Conservation (phyloP, 2,888 invertebrate genomes). For the Cylindroiulus punctatus region DNA sequence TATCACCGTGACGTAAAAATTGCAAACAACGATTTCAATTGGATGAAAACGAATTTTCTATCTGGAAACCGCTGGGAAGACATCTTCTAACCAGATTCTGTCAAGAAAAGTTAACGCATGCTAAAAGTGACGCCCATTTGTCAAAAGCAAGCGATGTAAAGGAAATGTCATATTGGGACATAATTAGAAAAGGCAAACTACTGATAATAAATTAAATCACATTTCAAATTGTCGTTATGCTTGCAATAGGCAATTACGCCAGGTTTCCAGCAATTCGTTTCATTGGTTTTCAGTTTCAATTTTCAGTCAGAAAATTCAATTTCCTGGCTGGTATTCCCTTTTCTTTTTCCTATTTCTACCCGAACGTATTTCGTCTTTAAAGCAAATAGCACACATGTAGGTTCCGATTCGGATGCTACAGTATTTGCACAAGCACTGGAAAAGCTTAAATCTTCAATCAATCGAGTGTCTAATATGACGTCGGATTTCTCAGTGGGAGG, state of each 20-base stretch:
- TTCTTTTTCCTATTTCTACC: neutral
- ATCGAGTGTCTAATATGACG: slow-evolving; percentile 35
- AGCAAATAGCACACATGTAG: neutral
- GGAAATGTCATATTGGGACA: neutral
- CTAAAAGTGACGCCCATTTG: neutral
- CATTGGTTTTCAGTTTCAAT: neutral
- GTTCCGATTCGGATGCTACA: neutral
- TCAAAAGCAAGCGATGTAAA: neutral
- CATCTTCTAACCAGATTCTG: too few species aligned
- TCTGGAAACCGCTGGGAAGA: too few species aligned
- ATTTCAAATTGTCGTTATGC: neutral
- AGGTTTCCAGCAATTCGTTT: neutral
- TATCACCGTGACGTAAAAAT: too few species aligned
- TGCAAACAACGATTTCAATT: too few species aligned
- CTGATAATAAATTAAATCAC: slow-evolving; percentile 5
- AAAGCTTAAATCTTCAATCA: slow-evolving; percentile 13
- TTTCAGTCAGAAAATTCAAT: slow-evolving; percentile 12
- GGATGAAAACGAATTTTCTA: too few species aligned
- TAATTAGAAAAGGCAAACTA: neutral
- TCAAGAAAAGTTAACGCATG: too few species aligned
- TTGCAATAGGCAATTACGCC: neutral
- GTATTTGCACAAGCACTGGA: neutral
- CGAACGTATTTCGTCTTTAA: neutral
- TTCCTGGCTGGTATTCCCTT: neutral
- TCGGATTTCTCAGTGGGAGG: slow-evolving; percentile 17